Evolutionary conservation across 2,888 invertebrate genomes (phyloP), one percentile per base, ranked within the genome.

Genomic region (Ferdinandea cuprea): DNA sequence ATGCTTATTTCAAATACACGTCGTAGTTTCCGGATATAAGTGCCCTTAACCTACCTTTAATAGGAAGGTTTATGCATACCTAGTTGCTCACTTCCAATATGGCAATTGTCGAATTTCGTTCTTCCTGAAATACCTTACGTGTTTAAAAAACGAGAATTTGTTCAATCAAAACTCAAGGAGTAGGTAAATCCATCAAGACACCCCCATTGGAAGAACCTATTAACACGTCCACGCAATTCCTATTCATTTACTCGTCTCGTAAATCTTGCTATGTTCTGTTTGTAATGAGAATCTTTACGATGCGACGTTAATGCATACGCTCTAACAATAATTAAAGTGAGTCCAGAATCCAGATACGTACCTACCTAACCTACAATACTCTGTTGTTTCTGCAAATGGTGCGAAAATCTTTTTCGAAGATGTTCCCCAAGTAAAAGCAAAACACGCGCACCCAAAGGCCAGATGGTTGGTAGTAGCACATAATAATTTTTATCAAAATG

Each of bases 401-500:
- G 6, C 21, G 11, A 30, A 30, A n/a, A 42, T 54, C 54, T 56
- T 11, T 30, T 19, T 30, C 17, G 9, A 15, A 19, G 28, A 42
- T 30, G 8, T n/a, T 5, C 17, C 19, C 35, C 37, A 46, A 48
- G 40, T 59, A 66, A 74, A 65, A 56, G n/a, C n/a, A n/a, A n/a
- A n/a, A n/a, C n/a, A 48, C 66, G 17, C 65, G 32, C 48, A 56
- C 44, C 17, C 9, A 30, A 54, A 42, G 25, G 32, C 30, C 25
- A 17, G 21, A 11, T 46, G 13, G n/a, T 32, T 28, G 40, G 44
- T n/a, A 46, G 65, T 37, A 59, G 59, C 15, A 65, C 13, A 15
- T 13, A 19, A 52, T 35, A 59, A 17, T n/a, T 9, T 56, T 69
- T 59, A 76, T 68, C 44, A 52, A 76, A 76, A 44, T 52, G 74